Evolutionary conservation across 1,140 invertebrate genomes (phyloP), one percentile per base, ranked within the genome.

Genomic region (Drosophila tropicalis): DNA sequence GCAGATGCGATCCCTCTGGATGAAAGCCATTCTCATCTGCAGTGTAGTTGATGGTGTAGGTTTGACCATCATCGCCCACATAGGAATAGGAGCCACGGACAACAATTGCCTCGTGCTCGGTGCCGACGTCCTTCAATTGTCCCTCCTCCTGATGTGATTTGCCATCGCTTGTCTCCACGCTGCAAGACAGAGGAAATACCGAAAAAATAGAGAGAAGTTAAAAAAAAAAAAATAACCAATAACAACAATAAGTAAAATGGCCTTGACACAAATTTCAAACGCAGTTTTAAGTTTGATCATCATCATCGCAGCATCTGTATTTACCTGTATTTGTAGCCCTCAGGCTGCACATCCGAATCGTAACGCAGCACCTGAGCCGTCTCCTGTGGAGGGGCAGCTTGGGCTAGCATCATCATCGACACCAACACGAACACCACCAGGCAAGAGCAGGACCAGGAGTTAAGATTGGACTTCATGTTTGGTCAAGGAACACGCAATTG

Each of bases 11-110:
- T 17, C 94, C 95, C 73, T 93, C 79, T 2, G 95, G 95, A 62
- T 94, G 94, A 80, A 95, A 97, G 39, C 96, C 96, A 81, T 96
- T 96, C 92, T 97, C 96, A 91, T 97, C 96, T 41, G 96, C 96
- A 47, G 95, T 92, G 92, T 96, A 96, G 15, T 93, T 94, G 63
- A 96, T 93, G 68, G 93, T 93, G 83, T 96, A 95, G 36, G 94
- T 92, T 66, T 94, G 92, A 32, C 96, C 96, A 81, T 96, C 95
- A n/a, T 94, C 92, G n/a, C 92, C 95, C 19, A 93, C 85, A 92
- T 93, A 95, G 40, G 91, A 91, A 92, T 92, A 95, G 72, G 93
- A 93, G 34, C 95, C 95, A 7, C 92, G 92, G n/a, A 95, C 95
- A 3, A 91, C 91, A 1, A 95, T 91, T n/a, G 93, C 80, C 56